Base-by-base conservation (phyloP, 2,113 vertebrate genomes). In the Pardalotus punctatus region DNA sequence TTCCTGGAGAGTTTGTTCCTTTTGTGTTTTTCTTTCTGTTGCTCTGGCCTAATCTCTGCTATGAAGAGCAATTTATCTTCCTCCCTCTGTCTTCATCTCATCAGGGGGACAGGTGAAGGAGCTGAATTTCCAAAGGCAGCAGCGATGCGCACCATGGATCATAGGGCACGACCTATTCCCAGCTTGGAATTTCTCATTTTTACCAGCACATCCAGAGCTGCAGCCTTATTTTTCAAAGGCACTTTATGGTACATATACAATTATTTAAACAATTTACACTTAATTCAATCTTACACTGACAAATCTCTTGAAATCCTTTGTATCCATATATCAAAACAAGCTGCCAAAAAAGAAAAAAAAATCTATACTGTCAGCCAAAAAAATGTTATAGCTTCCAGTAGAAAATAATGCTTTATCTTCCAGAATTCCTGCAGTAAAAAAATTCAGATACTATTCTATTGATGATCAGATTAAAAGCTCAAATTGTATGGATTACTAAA, bases 11-110 rank as follows among this genome's bases (percentile, higher is more conserved):
- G 29, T 38, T 77, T 56, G 35, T 10, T 62, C 17, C 38, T 20
- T 88, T 88, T 84, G 90, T 81, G 72, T 28, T 86, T 92, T 78
- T 10, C 81, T 60, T 87, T 92, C 73, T 86, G 82, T 51, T 77
- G 54, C 84, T 91, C 80, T 57, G 61, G 80, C 67, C 36, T 95
- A 83, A 96, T 94, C 83, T 61, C 22, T 90, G 95, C 72, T 65
- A 83, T 88, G 91, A 95, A 76, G 93, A 94, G 94, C 95, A 95
- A 97, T 97, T 96, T 96, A 96, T 97, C 96, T 97, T 97, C 67
- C 93, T 96, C 93, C 56, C 61, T 38, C 80, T 78, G 88, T 96
- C 77, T 92, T 28, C 77, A 65, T 94, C 87, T 35, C 82, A 31
- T 84, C 82, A 48, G n/a, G 43, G 91, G 92, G 83, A 95, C 96